These are phyloP conservation scores for Eristalis tenax DNA, from an alignment of 2,888 invertebrate species.

Conservation along the genomic window DNA sequence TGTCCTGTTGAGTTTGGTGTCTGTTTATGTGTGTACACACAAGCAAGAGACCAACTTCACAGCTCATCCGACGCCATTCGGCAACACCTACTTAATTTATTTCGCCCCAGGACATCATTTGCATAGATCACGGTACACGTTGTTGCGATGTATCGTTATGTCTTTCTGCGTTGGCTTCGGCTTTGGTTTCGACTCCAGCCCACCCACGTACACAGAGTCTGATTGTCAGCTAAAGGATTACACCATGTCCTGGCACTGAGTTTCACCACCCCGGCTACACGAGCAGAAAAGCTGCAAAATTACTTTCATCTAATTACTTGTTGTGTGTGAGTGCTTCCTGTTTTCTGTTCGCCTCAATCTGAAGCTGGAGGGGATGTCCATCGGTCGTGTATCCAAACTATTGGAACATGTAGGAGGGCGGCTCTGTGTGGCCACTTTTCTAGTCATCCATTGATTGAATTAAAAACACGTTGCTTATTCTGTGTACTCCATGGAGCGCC, in stretches of 20 bases:
- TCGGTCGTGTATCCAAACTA: constrained; percentile 22
- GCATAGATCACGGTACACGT: constrained; percentile 66
- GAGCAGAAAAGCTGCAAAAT: constrained; percentile 56
- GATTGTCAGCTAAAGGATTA: constrained; percentile 63
- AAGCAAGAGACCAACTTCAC: constrained; percentile 62
- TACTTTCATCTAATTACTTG: constrained; percentile 67
- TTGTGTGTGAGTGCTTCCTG: constrained; percentile 60
- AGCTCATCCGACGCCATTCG: constrained; percentile 68
- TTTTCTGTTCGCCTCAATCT: constrained; percentile 26
- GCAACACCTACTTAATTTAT: constrained; percentile 72
- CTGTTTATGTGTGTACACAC: constrained; percentile 34
- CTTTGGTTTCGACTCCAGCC: constrained; percentile 4
- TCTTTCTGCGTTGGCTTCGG: constrained; percentile 8
- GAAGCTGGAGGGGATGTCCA: constrained; percentile 21
- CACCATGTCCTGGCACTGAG: constrained; percentile 46
- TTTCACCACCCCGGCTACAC: constrained; percentile 12
- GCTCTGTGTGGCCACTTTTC: constrained; percentile 16
- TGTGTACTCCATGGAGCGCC: not conserved
- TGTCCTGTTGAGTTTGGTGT: not conserved
- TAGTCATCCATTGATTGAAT: constrained; percentile 48
- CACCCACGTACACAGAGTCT: constrained; percentile 35
- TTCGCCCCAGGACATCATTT: constrained; percentile 70
- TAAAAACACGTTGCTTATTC: constrained; percentile 24
- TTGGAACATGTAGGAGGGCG: not conserved
- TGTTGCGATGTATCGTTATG: constrained; percentile 23